Evolutionary conservation across 2,888 invertebrate genomes (phyloP).

Genomic region (Serrognathus titanus): DNA sequence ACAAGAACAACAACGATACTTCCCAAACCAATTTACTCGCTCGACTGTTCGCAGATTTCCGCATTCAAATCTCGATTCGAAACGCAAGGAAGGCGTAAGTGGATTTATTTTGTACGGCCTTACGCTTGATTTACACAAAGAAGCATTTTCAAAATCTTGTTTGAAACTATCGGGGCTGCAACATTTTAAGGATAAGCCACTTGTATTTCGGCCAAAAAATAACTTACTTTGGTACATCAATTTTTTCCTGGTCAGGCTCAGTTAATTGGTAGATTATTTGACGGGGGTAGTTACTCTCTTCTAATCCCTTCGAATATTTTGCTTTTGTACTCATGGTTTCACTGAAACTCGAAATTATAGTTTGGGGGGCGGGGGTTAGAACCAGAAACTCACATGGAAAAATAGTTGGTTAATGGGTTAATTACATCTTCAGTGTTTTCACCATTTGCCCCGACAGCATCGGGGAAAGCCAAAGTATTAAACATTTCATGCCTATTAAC

Average conservation of each 20-base stretch:
- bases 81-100: constrained; percentile 53
- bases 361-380: background rate
- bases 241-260: constrained; percentile 3
- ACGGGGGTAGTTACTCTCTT: constrained; percentile 8
- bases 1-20: constrained; percentile 3
- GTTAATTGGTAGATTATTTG: constrained; percentile 25
- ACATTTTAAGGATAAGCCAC: constrained; percentile 1
- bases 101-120: constrained; percentile 38
- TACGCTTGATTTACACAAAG: constrained; percentile 1
- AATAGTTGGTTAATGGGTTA: constrained; percentile 18
- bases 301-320: constrained; percentile 12
- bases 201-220: background rate
- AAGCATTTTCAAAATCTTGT: constrained; percentile 4
- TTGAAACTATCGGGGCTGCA: constrained; percentile 13
- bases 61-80: constrained; percentile 84
- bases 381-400: constrained; percentile 14
- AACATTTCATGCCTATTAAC: constrained; percentile 14
- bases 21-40: constrained; percentile 55
- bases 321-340: constrained; percentile 17
- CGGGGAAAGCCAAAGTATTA: constrained; percentile 26
- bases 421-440: constrained; percentile 17
- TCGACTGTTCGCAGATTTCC: constrained; percentile 80
- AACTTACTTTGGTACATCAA: constrained; percentile 13
- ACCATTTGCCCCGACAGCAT: constrained; percentile 21
- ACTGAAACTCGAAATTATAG: constrained; percentile 5